Evolutionary conservation across 2,113 vertebrate genomes (phyloP).

Genomic region (Dasyprocta punctata): DNA sequence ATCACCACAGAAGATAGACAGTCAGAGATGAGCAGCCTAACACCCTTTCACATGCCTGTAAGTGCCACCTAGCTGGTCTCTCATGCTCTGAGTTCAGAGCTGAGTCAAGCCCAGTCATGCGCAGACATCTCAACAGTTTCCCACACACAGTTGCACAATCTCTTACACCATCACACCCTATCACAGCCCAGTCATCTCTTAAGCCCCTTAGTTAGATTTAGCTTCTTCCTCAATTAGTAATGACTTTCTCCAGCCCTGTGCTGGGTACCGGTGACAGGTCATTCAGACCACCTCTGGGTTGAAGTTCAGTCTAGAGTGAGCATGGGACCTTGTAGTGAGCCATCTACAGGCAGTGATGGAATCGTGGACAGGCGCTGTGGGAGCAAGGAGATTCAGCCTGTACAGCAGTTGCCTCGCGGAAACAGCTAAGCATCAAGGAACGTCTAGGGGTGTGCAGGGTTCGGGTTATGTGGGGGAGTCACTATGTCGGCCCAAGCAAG

Average conservation of each 20-base stretch:
- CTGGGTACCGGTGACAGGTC: not conserved
- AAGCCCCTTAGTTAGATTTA: not conserved
- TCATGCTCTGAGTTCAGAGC: constrained; percentile 2
- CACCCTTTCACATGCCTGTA: not conserved
- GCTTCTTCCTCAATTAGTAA: not conserved
- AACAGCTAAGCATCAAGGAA: not conserved
- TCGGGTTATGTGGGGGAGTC: not conserved
- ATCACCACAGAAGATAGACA: not conserved
- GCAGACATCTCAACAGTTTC: not conserved
- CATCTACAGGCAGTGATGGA: not conserved
- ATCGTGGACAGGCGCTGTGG: no score
- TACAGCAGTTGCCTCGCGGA: not conserved
- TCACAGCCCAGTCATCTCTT: not conserved
- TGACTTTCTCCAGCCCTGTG: not conserved
- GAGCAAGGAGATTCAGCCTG: not conserved
- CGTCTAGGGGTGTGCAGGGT: not conserved
- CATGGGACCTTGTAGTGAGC: not conserved
- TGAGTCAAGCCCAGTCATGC: constrained; percentile 46
- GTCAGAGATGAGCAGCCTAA: not conserved
- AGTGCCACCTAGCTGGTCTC: not conserved
- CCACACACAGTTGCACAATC: constrained; percentile 21
- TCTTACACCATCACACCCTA: not conserved
- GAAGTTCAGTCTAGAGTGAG: not conserved
- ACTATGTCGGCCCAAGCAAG: not conserved
- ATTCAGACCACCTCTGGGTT: not conserved